Conservation (phyloP, 2,888 invertebrate species). For the Lydus trimaculatus region DNA sequence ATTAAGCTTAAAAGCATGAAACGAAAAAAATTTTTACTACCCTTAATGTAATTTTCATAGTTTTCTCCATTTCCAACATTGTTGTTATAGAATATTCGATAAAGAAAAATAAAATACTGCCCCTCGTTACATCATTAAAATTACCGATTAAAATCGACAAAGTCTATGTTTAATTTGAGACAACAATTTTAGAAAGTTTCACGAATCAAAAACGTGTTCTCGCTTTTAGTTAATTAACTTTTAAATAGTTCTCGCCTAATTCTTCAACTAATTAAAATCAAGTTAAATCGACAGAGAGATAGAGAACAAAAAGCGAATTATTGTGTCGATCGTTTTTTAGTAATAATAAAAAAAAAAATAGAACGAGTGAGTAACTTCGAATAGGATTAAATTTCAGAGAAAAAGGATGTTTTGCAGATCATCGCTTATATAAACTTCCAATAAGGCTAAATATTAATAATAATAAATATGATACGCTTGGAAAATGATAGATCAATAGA, state of each 20-base stretch:
- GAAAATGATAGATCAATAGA: not conserved
- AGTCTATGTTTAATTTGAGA: not conserved
- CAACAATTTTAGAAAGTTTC: conserved; percentile 1
- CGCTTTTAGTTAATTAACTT: conserved; percentile 8
- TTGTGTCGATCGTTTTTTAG: too few species aligned
- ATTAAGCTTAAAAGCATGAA: not conserved
- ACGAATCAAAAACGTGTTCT: conserved; percentile 7
- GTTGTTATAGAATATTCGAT: not conserved
- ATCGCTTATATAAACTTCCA: too few species aligned
- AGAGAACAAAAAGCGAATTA: not conserved
- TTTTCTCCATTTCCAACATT: not conserved
- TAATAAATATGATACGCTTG: not conserved
- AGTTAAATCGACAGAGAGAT: not conserved
- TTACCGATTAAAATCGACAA: not conserved
- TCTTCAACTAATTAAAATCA: conserved; percentile 1
- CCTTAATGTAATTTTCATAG: not conserved
- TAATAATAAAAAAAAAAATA: not conserved
- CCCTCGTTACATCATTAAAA: not conserved
- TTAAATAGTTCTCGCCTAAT: conserved; percentile 8
- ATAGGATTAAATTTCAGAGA: too few species aligned
- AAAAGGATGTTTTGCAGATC: too few species aligned
- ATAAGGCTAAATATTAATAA: too few species aligned
- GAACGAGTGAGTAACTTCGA: too few species aligned
- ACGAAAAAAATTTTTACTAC: not conserved
- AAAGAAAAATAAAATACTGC: not conserved